These are phyloP conservation scores for Montipora cactus DNA, from an alignment of 64 coral and sea anemone species.

Conservation along the genomic window DNA sequence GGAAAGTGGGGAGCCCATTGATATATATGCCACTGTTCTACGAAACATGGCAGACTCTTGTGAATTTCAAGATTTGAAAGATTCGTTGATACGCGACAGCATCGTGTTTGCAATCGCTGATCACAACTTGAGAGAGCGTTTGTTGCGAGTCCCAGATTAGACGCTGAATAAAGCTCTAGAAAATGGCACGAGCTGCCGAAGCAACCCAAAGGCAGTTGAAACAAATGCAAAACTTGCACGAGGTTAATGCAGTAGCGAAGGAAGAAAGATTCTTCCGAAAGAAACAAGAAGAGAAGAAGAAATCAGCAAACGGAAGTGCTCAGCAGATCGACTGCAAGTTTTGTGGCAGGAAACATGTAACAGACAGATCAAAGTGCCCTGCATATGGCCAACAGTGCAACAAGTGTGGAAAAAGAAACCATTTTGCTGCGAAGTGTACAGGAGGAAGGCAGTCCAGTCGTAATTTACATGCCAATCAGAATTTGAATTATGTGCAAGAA, in stretches of 20 bases:
- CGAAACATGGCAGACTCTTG: not conserved
- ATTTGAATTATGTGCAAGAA: slow-evolving; percentile 8
- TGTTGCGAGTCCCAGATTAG: not conserved
- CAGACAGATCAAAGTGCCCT: too few species aligned
- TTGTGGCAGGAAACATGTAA: too few species aligned
- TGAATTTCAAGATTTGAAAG: slow-evolving; percentile 55
- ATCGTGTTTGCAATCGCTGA: slow-evolving; percentile 17
- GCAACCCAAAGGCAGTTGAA: too few species aligned
- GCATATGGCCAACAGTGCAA: not conserved
- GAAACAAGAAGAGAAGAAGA: not conserved
- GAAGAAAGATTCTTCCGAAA: too few species aligned
- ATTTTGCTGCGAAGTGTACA: slow-evolving; percentile 23
- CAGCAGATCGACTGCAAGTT: too few species aligned
- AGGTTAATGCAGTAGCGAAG: too few species aligned
- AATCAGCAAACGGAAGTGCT: not conserved
- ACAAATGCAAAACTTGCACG: too few species aligned
- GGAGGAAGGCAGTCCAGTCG: not conserved
- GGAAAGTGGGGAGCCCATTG: not conserved
- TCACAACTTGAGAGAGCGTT: not conserved
- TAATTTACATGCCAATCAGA: not conserved
- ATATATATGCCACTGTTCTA: not conserved
- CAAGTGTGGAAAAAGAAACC: not conserved
- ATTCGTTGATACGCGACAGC: slow-evolving; percentile 32
- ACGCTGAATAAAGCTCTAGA: not conserved
- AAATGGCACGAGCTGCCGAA: not conserved